Conservation (phyloP, 2,888 invertebrate species). For the Protula sp. region DNA sequence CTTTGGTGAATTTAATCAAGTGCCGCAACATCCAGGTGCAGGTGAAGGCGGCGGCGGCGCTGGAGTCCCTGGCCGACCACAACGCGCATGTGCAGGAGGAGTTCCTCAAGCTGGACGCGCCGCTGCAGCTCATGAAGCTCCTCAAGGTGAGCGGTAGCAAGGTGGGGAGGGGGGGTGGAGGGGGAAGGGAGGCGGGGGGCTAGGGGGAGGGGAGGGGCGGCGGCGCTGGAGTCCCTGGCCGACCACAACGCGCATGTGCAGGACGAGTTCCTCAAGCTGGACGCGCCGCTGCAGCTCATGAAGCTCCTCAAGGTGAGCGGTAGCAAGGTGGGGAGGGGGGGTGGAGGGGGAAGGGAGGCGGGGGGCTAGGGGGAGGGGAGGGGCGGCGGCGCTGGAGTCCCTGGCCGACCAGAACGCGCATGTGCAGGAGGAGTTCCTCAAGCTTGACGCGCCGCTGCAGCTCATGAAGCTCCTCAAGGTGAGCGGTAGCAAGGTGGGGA, state of each 20-base stretch:
- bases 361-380: no score
- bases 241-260: constrained; percentile 44
- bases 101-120: constrained; percentile 48
- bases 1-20: constrained; percentile 47
- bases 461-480: constrained; percentile 44
- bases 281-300: constrained; percentile 48
- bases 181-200: no score
- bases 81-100: constrained; percentile 44
- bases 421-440: constrained; percentile 45
- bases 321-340: background rate
- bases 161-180: no score
- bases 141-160: constrained; percentile 26
- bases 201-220: no score
- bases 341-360: no score
- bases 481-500: no score
- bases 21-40: constrained; percentile 45
- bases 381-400: constrained; percentile 52
- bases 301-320: constrained; percentile 35
- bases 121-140: constrained; percentile 46
- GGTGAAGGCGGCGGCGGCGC: constrained; percentile 51
- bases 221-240: constrained; percentile 50
- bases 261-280: constrained; percentile 43
- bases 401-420: constrained; percentile 43
- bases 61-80: constrained; percentile 47
- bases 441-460: constrained; percentile 48